Conservation (phyloP, 1,140 invertebrate genomes). For the Drosophila littoralis region DNA sequence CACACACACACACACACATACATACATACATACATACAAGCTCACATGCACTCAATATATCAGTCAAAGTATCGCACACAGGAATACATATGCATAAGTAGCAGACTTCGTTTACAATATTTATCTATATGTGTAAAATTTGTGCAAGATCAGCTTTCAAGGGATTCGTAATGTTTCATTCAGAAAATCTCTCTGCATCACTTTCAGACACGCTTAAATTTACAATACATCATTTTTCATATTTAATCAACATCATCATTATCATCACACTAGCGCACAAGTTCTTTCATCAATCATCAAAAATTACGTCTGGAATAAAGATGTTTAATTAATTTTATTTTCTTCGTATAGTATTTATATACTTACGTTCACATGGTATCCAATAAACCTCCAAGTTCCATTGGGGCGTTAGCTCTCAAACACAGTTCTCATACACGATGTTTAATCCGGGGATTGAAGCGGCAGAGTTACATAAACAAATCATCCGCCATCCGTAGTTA, state of each 20-base stretch:
- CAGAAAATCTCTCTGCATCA: constrained; percentile 4
- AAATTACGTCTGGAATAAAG: constrained; percentile 61
- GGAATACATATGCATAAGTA: constrained; percentile 28
- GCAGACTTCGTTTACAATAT: constrained; percentile 38
- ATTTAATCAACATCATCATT: constrained; percentile 56
- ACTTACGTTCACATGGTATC: constrained; percentile 73
- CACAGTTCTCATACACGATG: constrained; percentile 26
- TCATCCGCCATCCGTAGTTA: constrained; percentile 24
- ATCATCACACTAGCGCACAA: constrained; percentile 52
- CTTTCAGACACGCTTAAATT: constrained; percentile 31
- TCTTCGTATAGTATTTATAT: constrained; percentile 3
- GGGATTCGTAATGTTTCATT: constrained; percentile 26
- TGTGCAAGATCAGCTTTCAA: constrained; percentile 53
- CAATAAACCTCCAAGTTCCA: constrained; percentile 50
- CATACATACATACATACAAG: too few relatives aligned
- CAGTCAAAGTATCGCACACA: constrained; percentile 51
- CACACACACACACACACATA: neutral
- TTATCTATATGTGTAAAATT: constrained; percentile 54
- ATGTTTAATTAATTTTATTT: neutral
- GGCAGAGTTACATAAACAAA: constrained; percentile 38
- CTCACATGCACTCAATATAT: constrained; percentile 1
- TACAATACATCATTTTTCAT: constrained; percentile 56
- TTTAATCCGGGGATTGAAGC: constrained; percentile 42
- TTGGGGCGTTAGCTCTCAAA: constrained; percentile 37
- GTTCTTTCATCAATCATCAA: constrained; percentile 54